These are phyloP conservation scores for Ailuropoda melanoleuca DNA, from an alignment of 2,113 vertebrate genomes.

Conservation along the genomic window DNA sequence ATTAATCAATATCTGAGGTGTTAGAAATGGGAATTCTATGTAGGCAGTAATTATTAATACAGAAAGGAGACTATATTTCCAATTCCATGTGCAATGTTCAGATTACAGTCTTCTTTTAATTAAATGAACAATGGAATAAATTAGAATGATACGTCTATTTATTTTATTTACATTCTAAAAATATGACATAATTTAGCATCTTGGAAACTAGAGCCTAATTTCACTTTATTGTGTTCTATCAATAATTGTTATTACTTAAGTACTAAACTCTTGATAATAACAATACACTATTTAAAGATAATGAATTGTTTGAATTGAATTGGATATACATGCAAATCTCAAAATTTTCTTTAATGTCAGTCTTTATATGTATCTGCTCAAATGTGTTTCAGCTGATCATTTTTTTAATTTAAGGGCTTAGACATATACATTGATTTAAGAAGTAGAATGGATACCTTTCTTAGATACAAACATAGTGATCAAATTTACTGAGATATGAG, in stretches of 20 bases:
- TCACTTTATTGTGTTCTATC: not conserved
- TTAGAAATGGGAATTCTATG: not conserved
- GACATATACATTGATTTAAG: not conserved
- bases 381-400: not conserved
- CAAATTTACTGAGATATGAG: not conserved
- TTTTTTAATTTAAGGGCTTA: not conserved
- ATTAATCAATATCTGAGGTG: not conserved
- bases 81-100: not conserved
- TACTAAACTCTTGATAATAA: not conserved
- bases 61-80: not conserved
- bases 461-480: not conserved
- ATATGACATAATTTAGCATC: not conserved
- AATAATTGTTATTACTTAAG: not conserved
- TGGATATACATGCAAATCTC: not conserved
- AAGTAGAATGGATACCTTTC: not conserved
- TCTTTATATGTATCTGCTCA: not conserved
- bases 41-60: not conserved
- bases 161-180: constrained; percentile 41
- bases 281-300: not conserved
- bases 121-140: not conserved
- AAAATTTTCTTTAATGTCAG: not conserved
- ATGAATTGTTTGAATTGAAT: not conserved
- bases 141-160: not conserved
- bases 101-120: not conserved
- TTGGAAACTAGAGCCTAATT: not conserved